Evolutionary conservation across 2,113 vertebrate species (phyloP).

Genomic region (Cryptotis parvus): DNA sequence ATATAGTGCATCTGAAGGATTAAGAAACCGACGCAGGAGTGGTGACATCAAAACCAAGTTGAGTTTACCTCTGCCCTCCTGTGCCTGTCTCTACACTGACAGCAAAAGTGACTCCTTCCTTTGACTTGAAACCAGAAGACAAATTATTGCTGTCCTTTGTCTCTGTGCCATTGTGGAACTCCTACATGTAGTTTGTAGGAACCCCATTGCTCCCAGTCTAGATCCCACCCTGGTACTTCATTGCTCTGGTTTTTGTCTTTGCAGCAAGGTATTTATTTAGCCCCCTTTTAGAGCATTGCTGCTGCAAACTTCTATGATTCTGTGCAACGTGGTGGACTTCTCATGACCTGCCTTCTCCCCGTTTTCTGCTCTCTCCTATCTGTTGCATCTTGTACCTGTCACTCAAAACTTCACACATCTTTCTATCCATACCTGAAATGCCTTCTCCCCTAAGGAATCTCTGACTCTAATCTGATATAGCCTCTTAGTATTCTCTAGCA

Average conservation of each 20-base stretch:
- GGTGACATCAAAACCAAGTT: neutral
- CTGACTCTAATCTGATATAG: neutral
- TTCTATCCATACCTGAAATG: neutral
- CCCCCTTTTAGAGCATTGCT: neutral
- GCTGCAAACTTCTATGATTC: neutral
- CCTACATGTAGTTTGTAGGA: neutral
- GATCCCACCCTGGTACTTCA: neutral
- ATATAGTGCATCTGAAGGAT: no score
- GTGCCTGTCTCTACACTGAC: neutral
- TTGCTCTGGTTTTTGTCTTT: neutral
- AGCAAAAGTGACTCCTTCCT: neutral
- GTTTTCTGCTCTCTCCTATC: neutral
- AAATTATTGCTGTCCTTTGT: neutral
- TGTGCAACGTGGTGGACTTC: neutral
- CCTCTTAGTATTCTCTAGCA: neutral
- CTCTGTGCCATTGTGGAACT: neutral
- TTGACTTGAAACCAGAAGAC: neutral
- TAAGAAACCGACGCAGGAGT: no score
- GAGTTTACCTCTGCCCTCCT: neutral
- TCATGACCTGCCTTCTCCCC: rapidly evolving
- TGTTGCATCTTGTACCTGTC: neutral
- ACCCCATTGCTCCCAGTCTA: no score
- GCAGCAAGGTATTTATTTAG: neutral
- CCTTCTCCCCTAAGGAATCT: neutral
- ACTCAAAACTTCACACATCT: neutral